Evolutionary conservation across 2,113 vertebrate species (phyloP).

Genomic region (Phalacrocorax pelagicus): DNA sequence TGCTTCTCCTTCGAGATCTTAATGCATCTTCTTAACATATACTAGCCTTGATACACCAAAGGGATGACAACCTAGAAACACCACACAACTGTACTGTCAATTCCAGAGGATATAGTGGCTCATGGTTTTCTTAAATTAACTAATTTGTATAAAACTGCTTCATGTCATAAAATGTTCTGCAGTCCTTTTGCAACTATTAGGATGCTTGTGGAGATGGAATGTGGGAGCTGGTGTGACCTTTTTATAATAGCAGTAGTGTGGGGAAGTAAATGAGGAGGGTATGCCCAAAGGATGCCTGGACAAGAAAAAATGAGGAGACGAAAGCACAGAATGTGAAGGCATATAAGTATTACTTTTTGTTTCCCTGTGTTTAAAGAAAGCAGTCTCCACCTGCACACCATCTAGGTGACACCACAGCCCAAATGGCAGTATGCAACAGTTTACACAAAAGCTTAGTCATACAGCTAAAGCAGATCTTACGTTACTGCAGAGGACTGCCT

Average conservation of each 20-base stretch:
- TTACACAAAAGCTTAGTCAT: not conserved
- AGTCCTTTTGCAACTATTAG: not conserved
- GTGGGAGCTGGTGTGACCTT: not conserved
- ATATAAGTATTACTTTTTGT: not conserved
- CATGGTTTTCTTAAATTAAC: not conserved
- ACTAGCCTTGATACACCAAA: not conserved
- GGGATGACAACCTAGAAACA: not conserved
- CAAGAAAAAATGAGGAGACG: not conserved
- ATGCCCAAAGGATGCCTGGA: not conserved
- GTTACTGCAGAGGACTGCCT: not conserved
- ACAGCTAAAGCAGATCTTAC: not conserved
- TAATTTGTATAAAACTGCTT: not conserved
- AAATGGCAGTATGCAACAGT: not conserved
- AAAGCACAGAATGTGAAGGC: not conserved
- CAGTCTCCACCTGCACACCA: not conserved
- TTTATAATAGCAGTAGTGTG: rapidly evolving
- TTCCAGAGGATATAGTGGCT: not conserved
- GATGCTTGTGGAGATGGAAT: not conserved
- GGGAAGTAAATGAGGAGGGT: not conserved
- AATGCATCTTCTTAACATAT: not conserved
- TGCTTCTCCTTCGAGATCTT: not conserved
- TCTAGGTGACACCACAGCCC: not conserved
- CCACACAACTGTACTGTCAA: not conserved
- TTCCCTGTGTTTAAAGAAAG: not conserved
- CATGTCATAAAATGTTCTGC: not conserved